Evolutionary conservation across 2,888 invertebrate species (phyloP), one percentile per base, ranked within the genome.

Genomic region (Plagodis dolabraria): DNA sequence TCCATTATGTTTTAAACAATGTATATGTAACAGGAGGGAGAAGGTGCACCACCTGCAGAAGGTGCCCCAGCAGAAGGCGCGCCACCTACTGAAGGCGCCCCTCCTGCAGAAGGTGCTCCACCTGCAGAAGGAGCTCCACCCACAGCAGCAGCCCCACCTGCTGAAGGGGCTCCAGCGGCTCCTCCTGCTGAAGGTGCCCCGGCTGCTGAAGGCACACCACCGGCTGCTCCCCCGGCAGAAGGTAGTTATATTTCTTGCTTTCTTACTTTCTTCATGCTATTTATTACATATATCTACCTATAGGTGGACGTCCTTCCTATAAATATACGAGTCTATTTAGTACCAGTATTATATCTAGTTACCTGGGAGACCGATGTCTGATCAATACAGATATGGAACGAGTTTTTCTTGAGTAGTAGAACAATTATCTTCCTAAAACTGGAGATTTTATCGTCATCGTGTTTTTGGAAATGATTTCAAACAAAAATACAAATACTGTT

Each of bases 211-310:
- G 63, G 65, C 36, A 68, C 68, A 0, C 76, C 77, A 7, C 78
- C 84, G 7, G 69, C 68, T 1, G 77, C 76, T 5, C 79, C 85
- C 9, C 75, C 82, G 0, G 86, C 82, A 48, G 82, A 64, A 33
- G 68, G 63, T 72, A 55, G 80, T 7, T 9, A 38, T 38, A 8
- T 38, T 8, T 8, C 38, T 38, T 9, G 5, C 38, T 38, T 1
- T 38, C 38, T 38, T 8, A 38, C 38, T 38, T 8, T 9, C 9
- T 38, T 1, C 9, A 38, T 8, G 9, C 38, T 1, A 8, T 5
- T 38, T 12, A 7, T 4, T 48, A 11, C 9, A 2, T 9, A 50
- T 22, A 22, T 22, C n/a, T n/a, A n/a, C n/a, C n/a, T n/a, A 4
- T 22, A 22, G 22, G 22, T 22, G 1, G 22, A 22, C 4, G 22